Base-by-base conservation (phyloP, 2,797 vertebrate species). In the Spinus olivaceus region DNA sequence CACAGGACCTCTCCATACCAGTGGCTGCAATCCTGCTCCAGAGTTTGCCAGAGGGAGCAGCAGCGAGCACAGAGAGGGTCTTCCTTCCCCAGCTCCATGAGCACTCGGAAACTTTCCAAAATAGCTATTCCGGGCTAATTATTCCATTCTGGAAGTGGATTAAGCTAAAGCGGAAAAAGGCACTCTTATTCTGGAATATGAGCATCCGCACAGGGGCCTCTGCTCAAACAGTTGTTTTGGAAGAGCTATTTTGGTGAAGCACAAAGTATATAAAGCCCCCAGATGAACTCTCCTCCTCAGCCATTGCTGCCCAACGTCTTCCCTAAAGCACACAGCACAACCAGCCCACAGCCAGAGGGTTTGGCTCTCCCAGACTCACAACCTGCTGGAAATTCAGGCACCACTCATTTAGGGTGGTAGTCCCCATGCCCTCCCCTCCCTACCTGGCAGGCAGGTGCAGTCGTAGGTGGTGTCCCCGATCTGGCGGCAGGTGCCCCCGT, bases 361-460 rank as follows among this genome's bases (percentile, higher is more conserved):
- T 46, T 35, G 6, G 1, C 5, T 37, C 42, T 61, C 77, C 82
- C 59, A 32, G 17, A 64, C 20, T 1, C 10, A 1, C 10, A 76
- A 50, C 18, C 8, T 0, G 0, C 1, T 41, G 30, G 6, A 70
- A 78, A 46, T 24, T 3, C 0, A 4, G 14, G n/a, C n/a, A 6
- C 44, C 20, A 3, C 53, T 30, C 19, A 3, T 13, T 56, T 0
- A 4, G 7, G 4, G 15, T 1, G 5, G 2, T 41, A 41, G 39
- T 41, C 44, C 79, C 30, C 6, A 2, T 0, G 19, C 30, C n/a
- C 1, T 0, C 16, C 30, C 37, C 82, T 28, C 54, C 87, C 13
- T 98, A 99, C 99, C 99, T 98, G 98, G 98, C 85, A 99, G 98
- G 86, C 99, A 99, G 80, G 98, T 98, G 72, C 99, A 99, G 54